Evolutionary conservation across 2,888 invertebrate species (phyloP).

Genomic region (Diadegma fenestrale): DNA sequence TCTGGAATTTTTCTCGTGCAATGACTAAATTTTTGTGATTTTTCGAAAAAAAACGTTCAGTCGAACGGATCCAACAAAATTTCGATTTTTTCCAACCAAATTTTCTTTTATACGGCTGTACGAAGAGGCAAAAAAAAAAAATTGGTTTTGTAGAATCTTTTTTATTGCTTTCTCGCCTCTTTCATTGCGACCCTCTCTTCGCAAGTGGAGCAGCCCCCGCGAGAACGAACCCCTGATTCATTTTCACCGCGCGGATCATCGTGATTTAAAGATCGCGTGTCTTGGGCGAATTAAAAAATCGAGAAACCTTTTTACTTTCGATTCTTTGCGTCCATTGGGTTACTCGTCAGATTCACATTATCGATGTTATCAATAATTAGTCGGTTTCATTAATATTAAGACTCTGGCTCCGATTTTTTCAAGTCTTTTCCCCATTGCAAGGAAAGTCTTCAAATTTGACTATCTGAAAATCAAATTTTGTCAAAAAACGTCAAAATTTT

Average conservation of each 20-base stretch:
- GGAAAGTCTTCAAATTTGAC: too few species aligned
- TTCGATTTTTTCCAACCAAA: too few species aligned
- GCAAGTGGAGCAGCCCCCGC: neutral
- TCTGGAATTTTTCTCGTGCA: too few species aligned
- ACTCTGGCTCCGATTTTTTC: neutral
- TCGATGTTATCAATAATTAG: slow-evolving; percentile 12
- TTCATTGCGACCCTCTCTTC: slow-evolving; percentile 1
- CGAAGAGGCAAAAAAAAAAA: neutral
- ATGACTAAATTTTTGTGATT: too few species aligned
- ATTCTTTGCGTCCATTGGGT: neutral
- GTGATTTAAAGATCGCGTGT: slow-evolving; percentile 4
- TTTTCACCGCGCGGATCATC: neutral
- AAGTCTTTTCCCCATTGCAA: neutral
- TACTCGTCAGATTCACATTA: neutral
- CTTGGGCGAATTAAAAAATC: neutral
- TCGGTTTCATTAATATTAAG: neutral
- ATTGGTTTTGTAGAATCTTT: neutral
- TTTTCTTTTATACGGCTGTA: too few species aligned
- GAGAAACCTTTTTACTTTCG: neutral
- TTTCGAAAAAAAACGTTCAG: too few species aligned
- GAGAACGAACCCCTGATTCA: neutral
- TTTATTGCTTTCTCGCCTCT: neutral
- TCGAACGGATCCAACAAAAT: too few species aligned
- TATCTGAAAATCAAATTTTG: too few species aligned
- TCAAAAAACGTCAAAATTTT: too few species aligned